These are phyloP conservation scores for Lucilia cuprina DNA, from an alignment of 1,140 invertebrate species.

Conservation along the genomic window DNA sequence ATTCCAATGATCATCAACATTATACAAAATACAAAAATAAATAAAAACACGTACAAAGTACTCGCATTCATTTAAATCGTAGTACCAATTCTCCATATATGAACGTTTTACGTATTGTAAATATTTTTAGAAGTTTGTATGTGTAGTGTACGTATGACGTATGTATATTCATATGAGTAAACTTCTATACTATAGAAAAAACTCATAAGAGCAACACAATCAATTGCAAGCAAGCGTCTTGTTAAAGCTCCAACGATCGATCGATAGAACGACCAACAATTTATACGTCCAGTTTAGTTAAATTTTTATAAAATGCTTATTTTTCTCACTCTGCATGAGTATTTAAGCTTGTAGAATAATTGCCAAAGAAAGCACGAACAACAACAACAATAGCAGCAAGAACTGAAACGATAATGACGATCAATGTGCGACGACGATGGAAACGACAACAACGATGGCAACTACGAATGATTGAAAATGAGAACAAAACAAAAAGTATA, in stretches of 20 bases:
- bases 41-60: too few species aligned
- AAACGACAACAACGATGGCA: conserved; percentile 5
- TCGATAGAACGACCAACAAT: neutral
- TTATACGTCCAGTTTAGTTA: neutral
- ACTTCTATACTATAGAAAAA: neutral
- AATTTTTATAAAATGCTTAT: neutral
- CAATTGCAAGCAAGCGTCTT: neutral
- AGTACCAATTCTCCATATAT: neutral
- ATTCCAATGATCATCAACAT: neutral
- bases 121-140: neutral
- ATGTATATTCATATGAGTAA: conserved; percentile 6
- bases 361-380: conserved; percentile 3
- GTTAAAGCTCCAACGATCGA: neutral
- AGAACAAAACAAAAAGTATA: conserved; percentile 25
- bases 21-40: neutral
- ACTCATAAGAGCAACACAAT: neutral
- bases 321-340: neutral
- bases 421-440: neutral
- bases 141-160: neutral
- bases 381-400: neutral
- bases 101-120: neutral
- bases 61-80: neutral
- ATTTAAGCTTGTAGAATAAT: neutral
- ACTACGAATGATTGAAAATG: neutral
- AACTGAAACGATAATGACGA: neutral